phyloP scores from a whole-genome alignment of 2,113 vertebrate species.

The Cephalopholis sonnerati region DNA sequence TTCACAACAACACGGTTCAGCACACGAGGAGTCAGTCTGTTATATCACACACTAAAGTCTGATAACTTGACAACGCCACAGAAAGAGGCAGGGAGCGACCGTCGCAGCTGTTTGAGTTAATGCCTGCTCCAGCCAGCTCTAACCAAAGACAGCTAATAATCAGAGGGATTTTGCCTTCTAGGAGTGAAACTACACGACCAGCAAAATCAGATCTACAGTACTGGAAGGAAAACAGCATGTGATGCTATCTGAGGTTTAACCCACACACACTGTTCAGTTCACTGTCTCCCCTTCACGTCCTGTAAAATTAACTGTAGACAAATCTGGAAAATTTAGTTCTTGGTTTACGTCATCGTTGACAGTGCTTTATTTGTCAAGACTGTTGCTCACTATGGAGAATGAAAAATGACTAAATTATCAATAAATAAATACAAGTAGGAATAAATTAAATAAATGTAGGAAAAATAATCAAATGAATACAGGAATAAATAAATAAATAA shows the following conservation, averaged over 20 bases:
- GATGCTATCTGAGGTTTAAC: conserved; percentile 8
- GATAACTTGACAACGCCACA: not conserved
- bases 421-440: no score
- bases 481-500: no score
- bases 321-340: conserved; percentile 19
- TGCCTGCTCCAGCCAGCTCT: conserved; percentile 1
- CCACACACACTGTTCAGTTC: not conserved
- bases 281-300: not conserved
- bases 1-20: conserved; percentile 37
- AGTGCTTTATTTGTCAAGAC: not conserved
- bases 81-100: conserved; percentile 1
- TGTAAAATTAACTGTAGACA: conserved; percentile 8
- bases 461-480: no score
- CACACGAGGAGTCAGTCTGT: conserved; percentile 25
- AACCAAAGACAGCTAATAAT: conserved; percentile 31
- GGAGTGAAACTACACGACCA: conserved; percentile 1
- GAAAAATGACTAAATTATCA: no score
- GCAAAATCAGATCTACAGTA: conserved; percentile 39
- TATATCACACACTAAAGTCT: not conserved
- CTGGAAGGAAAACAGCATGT: conserved; percentile 28
- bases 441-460: no score
- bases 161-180: conserved; percentile 27
- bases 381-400: not conserved
- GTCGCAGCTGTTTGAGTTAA: conserved; percentile 12
- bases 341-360: not conserved